Evolutionary conservation across 92 coral and sea anemone species (phyloP).

Genomic region (Plumapathes pennacea): DNA sequence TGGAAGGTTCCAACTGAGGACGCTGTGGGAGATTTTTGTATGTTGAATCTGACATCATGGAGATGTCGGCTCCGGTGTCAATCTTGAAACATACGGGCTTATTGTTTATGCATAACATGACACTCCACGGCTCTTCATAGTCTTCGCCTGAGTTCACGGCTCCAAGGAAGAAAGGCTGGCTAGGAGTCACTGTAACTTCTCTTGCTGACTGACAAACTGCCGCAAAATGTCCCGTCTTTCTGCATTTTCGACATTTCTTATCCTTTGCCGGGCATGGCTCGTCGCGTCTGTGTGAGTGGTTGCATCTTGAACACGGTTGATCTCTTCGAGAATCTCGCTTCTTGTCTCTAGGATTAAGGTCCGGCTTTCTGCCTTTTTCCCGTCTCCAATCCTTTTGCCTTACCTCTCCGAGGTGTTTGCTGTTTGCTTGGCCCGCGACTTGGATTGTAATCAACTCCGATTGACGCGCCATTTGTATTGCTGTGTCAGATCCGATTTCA

Average conservation of each 20-base stretch:
- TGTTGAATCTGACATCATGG: slow-evolving; percentile 10
- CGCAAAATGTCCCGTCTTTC: slow-evolving; percentile 31
- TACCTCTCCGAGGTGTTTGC: slow-evolving; percentile 9
- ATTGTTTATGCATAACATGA: slow-evolving; percentile 6
- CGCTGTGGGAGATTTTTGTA: slow-evolving; percentile 7
- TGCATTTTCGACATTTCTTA: slow-evolving; percentile 22
- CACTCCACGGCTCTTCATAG: slow-evolving; percentile 12
- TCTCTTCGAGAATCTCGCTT: too few species aligned
- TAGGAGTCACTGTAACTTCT: slow-evolving; percentile 4
- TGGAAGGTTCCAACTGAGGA: slow-evolving; percentile 9
- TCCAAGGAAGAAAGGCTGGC: slow-evolving; percentile 23
- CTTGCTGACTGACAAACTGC: slow-evolving; percentile 21
- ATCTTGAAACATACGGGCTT: slow-evolving; percentile 8
- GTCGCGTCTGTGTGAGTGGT: too few species aligned
- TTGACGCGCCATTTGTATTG: slow-evolving; percentile 19
- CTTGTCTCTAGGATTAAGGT: too few species aligned
- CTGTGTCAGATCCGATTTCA: slow-evolving; percentile 17
- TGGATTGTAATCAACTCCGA: slow-evolving; percentile 20
- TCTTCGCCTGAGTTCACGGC: slow-evolving; percentile 1
- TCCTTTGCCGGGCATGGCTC: slow-evolving; percentile 35
- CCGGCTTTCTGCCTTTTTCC: too few species aligned
- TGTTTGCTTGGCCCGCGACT: slow-evolving; percentile 7
- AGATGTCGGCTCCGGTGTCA: slow-evolving; percentile 25
- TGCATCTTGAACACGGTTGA: too few species aligned
- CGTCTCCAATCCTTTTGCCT: too few species aligned